These are phyloP conservation scores for Gracilinanus agilis DNA, from an alignment of 2,113 vertebrate genomes.

Conservation along the genomic window DNA sequence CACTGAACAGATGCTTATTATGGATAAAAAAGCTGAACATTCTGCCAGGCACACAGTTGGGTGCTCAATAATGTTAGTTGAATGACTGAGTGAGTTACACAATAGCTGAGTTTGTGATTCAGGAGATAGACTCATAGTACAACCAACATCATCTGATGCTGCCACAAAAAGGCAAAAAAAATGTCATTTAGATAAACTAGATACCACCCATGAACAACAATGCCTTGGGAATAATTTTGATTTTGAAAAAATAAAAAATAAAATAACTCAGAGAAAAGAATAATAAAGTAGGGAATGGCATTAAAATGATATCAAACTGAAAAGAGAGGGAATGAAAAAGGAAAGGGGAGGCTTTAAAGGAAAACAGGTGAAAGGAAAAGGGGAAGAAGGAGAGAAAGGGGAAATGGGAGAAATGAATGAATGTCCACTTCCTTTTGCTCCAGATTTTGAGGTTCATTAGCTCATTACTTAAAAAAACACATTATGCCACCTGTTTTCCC, in stretches of 20 bases:
- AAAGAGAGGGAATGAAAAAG: conserved; percentile 22
- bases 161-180: conserved; percentile 22
- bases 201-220: background rate
- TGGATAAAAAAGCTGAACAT: conserved; percentile 59
- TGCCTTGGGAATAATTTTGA: background rate
- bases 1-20: conserved; percentile 75
- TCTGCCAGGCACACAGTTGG: conserved; percentile 30
- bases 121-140: conserved; percentile 40
- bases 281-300: background rate
- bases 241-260: background rate
- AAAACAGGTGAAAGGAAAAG: background rate
- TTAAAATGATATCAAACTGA: background rate
- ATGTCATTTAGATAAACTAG: background rate
- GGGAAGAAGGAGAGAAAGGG: background rate
- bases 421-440: background rate
- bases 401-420: background rate
- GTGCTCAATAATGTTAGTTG: conserved; percentile 51
- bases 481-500: background rate
- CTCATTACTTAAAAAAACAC: conserved; percentile 31
- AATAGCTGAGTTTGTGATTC: background rate
- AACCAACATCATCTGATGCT: conserved; percentile 39
- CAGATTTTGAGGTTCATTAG: background rate
- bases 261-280: background rate
- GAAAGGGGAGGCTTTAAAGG: background rate
- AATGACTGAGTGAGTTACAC: conserved; percentile 62